A percentile compares a stretch with the other conserved stretches of the same genome.
These are phyloP conservation scores for Reticulitermes speratus DNA, from an alignment of 1,140 invertebrate genomes.

Conservation along the genomic window DNA sequence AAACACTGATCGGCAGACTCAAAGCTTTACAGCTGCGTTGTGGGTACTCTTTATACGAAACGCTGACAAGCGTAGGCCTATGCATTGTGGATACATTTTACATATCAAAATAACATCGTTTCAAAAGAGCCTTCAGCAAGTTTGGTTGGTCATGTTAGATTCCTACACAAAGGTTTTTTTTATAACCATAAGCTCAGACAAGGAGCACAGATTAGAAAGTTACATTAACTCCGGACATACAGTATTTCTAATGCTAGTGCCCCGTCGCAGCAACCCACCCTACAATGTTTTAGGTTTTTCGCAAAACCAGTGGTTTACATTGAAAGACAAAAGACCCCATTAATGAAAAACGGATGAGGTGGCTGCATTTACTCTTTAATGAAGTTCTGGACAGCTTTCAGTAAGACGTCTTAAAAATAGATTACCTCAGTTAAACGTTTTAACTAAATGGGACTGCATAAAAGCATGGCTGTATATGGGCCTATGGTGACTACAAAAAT, in stretches of 20 bases:
- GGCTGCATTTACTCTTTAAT: no score
- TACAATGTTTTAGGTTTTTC: neutral
- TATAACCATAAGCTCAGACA: neutral
- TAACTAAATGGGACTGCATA: no score
- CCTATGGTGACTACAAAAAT: no score
- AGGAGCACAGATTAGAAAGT: neutral
- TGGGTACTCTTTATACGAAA: neutral
- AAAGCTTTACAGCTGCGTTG: neutral
- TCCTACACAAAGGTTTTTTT: neutral
- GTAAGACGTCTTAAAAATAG: no score
- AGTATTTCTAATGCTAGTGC: neutral
- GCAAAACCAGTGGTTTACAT: neutral
- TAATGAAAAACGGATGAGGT: no score
- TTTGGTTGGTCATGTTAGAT: neutral
- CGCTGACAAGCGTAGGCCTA: neutral
- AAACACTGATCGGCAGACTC: no score
- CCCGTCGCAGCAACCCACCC: neutral
- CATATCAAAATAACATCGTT: neutral
- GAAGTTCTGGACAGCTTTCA: no score
- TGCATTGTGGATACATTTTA: neutral
- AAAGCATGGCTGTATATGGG: no score
- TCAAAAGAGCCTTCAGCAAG: neutral
- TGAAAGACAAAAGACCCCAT: neutral
- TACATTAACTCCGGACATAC: neutral
- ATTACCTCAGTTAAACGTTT: no score